Evolutionary conservation across 2,797 vertebrate species (phyloP).

Genomic region (Stomatorhinus walkeri): DNA sequence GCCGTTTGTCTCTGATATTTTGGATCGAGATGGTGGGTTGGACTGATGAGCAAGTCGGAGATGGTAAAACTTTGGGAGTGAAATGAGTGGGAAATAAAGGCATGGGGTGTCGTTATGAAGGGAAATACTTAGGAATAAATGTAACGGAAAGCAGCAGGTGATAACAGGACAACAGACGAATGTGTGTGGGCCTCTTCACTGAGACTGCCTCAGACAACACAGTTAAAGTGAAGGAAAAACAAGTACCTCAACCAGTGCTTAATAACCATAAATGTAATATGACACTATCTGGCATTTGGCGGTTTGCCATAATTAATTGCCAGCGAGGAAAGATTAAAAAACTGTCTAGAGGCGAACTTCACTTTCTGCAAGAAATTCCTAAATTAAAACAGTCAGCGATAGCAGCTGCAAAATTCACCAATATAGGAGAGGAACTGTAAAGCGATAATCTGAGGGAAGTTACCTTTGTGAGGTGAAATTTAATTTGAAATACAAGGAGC

Average conservation of each 20-base stretch:
- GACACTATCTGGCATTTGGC: background rate
- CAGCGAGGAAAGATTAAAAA: slow-evolving; percentile 3
- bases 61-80: background rate
- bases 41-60: background rate
- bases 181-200: background rate
- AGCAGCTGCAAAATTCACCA: background rate
- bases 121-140: background rate
- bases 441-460: background rate
- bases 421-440: background rate
- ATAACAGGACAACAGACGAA: background rate
- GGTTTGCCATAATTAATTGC: slow-evolving; percentile 1
- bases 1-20: background rate
- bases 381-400: background rate
- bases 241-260: background rate
- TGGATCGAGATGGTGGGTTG: background rate
- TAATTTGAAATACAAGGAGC: background rate
- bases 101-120: background rate
- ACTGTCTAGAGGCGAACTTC: background rate
- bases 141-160: background rate
- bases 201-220: background rate
- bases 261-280: background rate
- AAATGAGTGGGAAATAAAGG: background rate
- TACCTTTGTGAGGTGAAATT: background rate
- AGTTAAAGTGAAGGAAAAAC: background rate
- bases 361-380: background rate